Evolutionary conservation across 2,888 invertebrate genomes (phyloP), one percentile per base, ranked within the genome.

Genomic region (Caenorhabditis sp.): DNA sequence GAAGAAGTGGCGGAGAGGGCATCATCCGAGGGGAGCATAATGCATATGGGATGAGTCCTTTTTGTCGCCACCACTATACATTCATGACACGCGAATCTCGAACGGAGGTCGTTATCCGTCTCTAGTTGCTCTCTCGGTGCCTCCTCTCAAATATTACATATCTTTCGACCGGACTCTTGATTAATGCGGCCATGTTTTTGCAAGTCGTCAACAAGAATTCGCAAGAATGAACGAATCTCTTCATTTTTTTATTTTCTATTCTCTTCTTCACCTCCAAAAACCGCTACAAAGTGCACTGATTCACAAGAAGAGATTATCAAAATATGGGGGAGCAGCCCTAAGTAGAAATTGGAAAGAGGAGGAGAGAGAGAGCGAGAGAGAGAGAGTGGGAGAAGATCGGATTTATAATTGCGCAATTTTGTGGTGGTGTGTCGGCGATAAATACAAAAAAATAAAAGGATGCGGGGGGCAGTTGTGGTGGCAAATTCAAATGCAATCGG

Each of bases 391-490:
- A n/a, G 41, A 15, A 39, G 32, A 8, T 61, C 32, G 63, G 22
- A 53, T n/a, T 56, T 24, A 56, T 65, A 65, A 65, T 65, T 65
- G 65, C 65, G 65, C 65, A 65, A 65, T 46, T 46, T 37, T 37
- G 53, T 37, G 35, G 9, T 7, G 5, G 39, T 7, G 43, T 32
- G 52, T 5, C 30, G 55, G 45, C 46, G 48, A 32, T 63, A 52
- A 53, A 63, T 56, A 55, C 46, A 46, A 65, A 48, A 55, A 53
- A 65, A 24, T 2, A 46, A 13, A n/a, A 46, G 35, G 35, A 35
- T 35, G 35, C 35, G 35, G 13, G 22, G 8, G 45, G 22, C 15
- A 17, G 41, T 37, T 9, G 13, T 2, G 41, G n/a, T 46, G 46
- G 46, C 24, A n/a, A 56, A 65, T 65, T 55, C 55, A 53, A 55